Base-by-base conservation (phyloP, 2,797 vertebrate species). In the Phoxinus dragarum region DNA sequence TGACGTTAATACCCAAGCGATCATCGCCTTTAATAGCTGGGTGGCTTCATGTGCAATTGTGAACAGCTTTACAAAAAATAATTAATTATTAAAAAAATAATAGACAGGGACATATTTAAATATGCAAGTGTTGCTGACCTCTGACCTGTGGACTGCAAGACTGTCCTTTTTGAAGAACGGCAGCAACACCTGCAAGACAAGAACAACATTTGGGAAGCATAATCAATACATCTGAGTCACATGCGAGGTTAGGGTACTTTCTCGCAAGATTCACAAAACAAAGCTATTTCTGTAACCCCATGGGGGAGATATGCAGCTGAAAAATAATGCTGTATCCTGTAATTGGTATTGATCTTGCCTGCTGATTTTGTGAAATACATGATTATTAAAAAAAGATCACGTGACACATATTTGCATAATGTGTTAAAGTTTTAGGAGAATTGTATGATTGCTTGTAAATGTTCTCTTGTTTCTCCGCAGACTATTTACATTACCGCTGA, bases 101-200 rank as follows among this genome's bases (percentile, higher is more conserved):
- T 59, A 6, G 6, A 34, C 27, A 68, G 64, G 21, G 49, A 12
- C 47, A 52, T 19, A 47, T 40, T 52, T 10, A 40, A 27, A 75
- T 47, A 69, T 40, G 11, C 40, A 68, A 66, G 79, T 80, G 56
- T 86, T 69, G 78, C 69, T 82, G 86, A 88, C 87, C 89, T 90
- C 86, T 87, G 86, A 88, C 89, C 89, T 86, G 75, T 47, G 40
- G 42, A 54, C 6, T 54, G 72, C 73, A 73, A 68, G 19, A 36
- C 27, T 69, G 68, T 76, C 84, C 56, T 19, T 44, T 81, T 69
- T 27, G 71, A 7, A 64, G 31, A 27, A 44, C 52, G 66, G 66
- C 36, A 76, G 82, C 87, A 76, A 80, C 74, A 87, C 87, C 89
- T 90, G 86, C 9, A 84, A 87, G 86, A 59, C 52, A 61, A 42